A percentile compares a stretch with the other conserved stretches of the same genome.
Conservation (phyloP, 2,797 vertebrate genomes). For the Sebastes diaconus region DNA sequence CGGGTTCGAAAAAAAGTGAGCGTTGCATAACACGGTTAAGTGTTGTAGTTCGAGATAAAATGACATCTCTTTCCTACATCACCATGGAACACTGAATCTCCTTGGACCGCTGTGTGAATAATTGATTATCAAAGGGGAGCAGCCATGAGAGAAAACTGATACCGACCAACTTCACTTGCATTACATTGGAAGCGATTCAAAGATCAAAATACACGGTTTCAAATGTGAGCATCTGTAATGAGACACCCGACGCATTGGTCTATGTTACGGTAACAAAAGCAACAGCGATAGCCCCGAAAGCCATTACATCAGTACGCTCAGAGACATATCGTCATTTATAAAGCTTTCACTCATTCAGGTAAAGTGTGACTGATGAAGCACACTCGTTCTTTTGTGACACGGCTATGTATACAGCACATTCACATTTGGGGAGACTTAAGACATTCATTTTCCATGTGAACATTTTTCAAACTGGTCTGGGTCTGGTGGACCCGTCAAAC, state of each 20-base stretch:
- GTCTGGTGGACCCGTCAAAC: background rate
- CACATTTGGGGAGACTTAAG: background rate
- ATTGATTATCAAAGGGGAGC: conserved; percentile 61
- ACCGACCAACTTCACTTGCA: conserved; percentile 54
- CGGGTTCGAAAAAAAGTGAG: background rate
- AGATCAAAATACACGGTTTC: conserved; percentile 63
- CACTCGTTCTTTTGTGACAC: background rate
- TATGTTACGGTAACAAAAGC: conserved; percentile 39
- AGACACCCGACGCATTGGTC: conserved; percentile 43
- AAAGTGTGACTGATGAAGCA: background rate
- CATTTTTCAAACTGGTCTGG: background rate
- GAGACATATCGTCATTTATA: background rate
- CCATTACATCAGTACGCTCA: background rate
- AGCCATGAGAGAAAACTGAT: conserved; percentile 48
- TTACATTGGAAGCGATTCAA: conserved; percentile 49
- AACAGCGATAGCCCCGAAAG: background rate
- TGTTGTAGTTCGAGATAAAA: conserved; percentile 39
- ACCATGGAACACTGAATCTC: conserved; percentile 29
- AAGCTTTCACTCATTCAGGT: background rate
- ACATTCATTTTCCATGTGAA: background rate
- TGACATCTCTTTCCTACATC: conserved; percentile 23
- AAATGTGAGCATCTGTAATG: conserved; percentile 28
- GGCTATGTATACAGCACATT: too few species aligned
- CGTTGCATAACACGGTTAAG: conserved; percentile 15
- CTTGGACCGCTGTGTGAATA: conserved; percentile 64